phyloP scores from a whole-genome alignment of 2,797 vertebrate genomes.

The Phataginus tetradactyla region DNA sequence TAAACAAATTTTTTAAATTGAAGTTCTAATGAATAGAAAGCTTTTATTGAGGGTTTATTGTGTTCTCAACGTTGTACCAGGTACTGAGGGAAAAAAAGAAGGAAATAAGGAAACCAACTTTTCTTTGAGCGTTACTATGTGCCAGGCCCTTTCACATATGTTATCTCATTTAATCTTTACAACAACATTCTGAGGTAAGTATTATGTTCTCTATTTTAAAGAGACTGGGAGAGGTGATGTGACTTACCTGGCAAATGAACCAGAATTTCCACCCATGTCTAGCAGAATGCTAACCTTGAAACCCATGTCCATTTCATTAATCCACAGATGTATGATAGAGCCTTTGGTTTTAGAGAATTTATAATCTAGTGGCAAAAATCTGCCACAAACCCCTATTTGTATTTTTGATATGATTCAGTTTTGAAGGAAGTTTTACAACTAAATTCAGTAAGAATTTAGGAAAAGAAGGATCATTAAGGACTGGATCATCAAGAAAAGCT shows the following conservation, averaged over 20 bases:
- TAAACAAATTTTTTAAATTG: neutral
- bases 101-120: neutral
- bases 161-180: slow-evolving; percentile 26
- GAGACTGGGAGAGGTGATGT: neutral
- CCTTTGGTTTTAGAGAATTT: neutral
- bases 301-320: neutral
- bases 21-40: slow-evolving; percentile 25
- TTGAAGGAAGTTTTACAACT: neutral
- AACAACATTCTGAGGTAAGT: neutral
- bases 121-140: neutral
- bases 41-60: slow-evolving; percentile 25
- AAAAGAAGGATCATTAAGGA: neutral
- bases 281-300: neutral
- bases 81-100: slow-evolving; percentile 36
- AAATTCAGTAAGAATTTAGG: neutral
- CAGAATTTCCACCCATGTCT: neutral
- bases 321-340: neutral
- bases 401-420: neutral
- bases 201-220: neutral
- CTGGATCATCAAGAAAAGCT: neutral
- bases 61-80: slow-evolving; percentile 32
- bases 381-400: neutral
- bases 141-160: neutral
- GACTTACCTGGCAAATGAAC: neutral
- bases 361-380: neutral